These are phyloP conservation scores for Apamea sordens DNA, from an alignment of 2,888 invertebrate genomes.

Conservation along the genomic window DNA sequence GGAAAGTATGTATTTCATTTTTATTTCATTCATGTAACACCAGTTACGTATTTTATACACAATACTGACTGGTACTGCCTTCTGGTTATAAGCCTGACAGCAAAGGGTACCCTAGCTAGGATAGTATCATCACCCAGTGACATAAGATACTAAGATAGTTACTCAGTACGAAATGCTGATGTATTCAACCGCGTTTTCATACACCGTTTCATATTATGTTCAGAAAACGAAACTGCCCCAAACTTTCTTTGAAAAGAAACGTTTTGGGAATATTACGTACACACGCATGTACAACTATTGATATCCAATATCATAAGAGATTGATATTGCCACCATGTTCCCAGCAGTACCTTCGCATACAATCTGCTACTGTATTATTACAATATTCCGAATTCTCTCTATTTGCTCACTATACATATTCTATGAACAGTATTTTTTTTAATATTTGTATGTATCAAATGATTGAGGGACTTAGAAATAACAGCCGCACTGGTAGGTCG, in stretches of 20 bases:
- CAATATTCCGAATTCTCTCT: constrained; percentile 34
- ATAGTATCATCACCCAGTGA: background rate
- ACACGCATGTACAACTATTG: constrained; percentile 19
- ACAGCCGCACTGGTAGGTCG: background rate
- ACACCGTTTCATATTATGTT: background rate
- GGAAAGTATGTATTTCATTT: background rate
- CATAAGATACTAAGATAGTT: background rate
- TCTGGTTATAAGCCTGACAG: background rate
- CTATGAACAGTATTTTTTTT: background rate
- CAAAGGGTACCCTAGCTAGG: background rate
- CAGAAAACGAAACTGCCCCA: constrained; percentile 1
- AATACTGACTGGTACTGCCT: too few relatives aligned
- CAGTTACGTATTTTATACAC: background rate
- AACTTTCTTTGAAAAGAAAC: constrained; percentile 34
- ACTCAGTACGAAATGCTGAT: background rate
- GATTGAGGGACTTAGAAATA: background rate
- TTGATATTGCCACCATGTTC: constrained; percentile 44
- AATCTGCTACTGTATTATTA: constrained; percentile 45
- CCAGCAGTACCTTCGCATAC: constrained; percentile 14
- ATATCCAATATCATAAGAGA: constrained; percentile 57
- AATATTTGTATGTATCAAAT: constrained; percentile 14
- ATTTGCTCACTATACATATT: constrained; percentile 35
- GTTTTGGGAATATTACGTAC: constrained; percentile 35
- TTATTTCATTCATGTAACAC: background rate
- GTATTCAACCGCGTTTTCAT: background rate